Conservation (phyloP, 1,140 invertebrate genomes). For the Chymomyza costata region DNA sequence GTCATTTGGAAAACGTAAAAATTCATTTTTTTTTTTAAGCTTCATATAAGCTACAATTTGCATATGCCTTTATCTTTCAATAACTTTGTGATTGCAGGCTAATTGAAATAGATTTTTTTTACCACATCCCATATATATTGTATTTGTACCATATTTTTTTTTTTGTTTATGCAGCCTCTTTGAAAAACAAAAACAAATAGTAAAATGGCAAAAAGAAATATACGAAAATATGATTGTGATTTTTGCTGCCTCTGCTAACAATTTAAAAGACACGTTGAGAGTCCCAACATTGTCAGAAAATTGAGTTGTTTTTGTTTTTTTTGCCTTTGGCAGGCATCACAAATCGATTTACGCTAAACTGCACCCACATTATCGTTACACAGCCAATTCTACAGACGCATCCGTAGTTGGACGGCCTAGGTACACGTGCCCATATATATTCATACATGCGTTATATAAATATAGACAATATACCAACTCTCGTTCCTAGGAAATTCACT, state of each 20-base stretch:
- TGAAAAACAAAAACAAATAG: conserved; percentile 2
- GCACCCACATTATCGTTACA: conserved; percentile 3
- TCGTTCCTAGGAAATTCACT: neutral
- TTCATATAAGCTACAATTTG: no score
- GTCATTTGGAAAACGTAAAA: no score
- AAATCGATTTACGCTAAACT: conserved; percentile 5
- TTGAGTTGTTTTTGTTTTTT: neutral
- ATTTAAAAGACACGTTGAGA: neutral
- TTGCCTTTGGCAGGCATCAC: neutral
- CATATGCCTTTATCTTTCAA: no score
- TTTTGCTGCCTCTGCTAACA: neutral
- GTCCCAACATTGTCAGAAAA: neutral
- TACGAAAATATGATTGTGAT: conserved; percentile 2
- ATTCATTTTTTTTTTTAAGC: no score
- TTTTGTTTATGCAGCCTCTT: neutral
- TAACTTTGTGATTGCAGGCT: no score
- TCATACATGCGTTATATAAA: no score
- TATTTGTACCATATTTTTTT: no score
- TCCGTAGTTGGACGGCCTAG: conserved; percentile 18
- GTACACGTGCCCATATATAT: conserved; percentile 6
- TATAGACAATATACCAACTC: neutral
- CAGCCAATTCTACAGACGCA: conserved; percentile 13
- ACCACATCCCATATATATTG: no score
- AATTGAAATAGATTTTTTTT: no score
- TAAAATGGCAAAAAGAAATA: neutral